Evolutionary conservation across 2,113 vertebrate genomes (phyloP).

Genomic region (Heterocephalus glaber): DNA sequence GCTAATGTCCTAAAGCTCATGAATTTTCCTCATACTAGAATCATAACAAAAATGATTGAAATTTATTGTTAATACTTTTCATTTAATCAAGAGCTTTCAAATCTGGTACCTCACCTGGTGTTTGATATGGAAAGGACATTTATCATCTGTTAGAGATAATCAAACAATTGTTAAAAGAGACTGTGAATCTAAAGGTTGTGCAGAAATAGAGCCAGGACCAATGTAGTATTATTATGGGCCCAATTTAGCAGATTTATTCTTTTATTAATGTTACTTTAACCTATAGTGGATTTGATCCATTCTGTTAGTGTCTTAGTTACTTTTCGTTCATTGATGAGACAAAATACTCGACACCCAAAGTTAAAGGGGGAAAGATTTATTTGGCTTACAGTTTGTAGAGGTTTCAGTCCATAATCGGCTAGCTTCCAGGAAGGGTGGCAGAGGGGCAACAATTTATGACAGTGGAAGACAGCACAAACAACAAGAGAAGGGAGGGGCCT

Average conservation of each 20-base stretch:
- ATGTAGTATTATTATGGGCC: background rate
- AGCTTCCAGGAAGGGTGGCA: too few relatives aligned
- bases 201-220: background rate
- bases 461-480: too few relatives aligned
- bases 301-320: background rate
- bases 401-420: too few relatives aligned
- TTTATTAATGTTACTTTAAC: conserved; percentile 11
- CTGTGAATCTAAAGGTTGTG: background rate
- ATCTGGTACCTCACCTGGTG: background rate
- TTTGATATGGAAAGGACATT: background rate
- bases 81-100: conserved; percentile 32
- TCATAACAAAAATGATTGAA: background rate
- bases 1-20: background rate
- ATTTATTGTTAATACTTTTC: background rate
- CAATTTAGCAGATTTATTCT: background rate
- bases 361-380: too few relatives aligned
- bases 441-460: too few relatives aligned
- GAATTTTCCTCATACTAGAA: background rate
- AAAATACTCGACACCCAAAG: too few relatives aligned
- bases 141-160: background rate
- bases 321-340: too few relatives aligned
- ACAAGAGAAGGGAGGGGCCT: too few relatives aligned
- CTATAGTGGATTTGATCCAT: background rate
- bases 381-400: too few relatives aligned
- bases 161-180: conserved; percentile 2